Conservation (phyloP, 2,113 vertebrate genomes). For the Caloenas nicobarica region DNA sequence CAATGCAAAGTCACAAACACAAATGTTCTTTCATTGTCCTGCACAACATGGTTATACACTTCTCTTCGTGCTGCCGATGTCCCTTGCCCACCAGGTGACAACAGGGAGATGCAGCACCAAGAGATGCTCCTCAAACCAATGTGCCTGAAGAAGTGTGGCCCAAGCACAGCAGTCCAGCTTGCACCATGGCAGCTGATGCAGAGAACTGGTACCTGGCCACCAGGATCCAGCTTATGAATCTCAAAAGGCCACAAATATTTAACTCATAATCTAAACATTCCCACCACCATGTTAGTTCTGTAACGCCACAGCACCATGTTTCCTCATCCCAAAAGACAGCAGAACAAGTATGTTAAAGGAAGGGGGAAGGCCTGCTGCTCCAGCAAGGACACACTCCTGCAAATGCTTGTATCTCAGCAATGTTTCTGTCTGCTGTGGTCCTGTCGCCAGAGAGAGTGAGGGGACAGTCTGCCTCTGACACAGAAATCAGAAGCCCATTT, state of each 20-base stretch:
- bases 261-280: not conserved
- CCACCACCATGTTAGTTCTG: not conserved
- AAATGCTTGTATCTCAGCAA: not conserved
- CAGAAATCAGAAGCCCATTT: not conserved
- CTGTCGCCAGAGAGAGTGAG: not conserved
- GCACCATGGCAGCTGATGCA: not conserved
- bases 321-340: not conserved
- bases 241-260: not conserved
- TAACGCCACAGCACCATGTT: not conserved
- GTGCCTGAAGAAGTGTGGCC: not conserved
- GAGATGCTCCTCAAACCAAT: not conserved
- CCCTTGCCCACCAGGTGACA: not conserved
- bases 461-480: not conserved
- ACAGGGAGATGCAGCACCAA: not conserved
- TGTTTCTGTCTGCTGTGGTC: rapidly evolving
- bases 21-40: not conserved
- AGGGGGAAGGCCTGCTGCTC: not conserved
- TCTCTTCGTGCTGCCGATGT: not conserved
- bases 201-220: not conserved
- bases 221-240: not conserved
- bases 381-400: not conserved
- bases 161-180: not conserved
- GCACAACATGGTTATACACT: not conserved
- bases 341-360: not conserved
- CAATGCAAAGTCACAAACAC: not conserved